These are phyloP conservation scores for Steatornis caripensis DNA, from an alignment of 2,113 vertebrate genomes.

Conservation along the genomic window DNA sequence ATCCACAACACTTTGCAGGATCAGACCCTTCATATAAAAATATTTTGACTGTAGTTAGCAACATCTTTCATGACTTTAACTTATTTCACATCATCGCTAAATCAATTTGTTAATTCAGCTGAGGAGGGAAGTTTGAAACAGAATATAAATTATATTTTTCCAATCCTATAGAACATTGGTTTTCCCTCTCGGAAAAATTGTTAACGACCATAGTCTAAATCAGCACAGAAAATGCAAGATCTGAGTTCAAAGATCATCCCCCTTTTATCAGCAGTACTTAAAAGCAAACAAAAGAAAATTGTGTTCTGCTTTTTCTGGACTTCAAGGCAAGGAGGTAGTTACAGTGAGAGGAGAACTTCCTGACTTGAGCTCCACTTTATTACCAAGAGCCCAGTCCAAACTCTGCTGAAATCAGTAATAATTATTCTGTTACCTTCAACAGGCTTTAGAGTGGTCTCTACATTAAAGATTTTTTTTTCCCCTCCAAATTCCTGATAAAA, in stretches of 20 bases:
- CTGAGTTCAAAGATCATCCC: slow-evolving; percentile 11
- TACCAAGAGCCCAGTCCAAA: neutral
- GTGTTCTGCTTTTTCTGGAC: slow-evolving; percentile 20
- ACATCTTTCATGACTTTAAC: neutral
- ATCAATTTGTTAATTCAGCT: slow-evolving; percentile 3
- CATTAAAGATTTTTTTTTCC: neutral
- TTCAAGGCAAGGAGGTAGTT: neutral
- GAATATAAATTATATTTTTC: neutral
- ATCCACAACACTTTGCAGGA: neutral
- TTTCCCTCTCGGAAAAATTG: neutral
- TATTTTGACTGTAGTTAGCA: neutral
- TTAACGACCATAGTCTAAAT: neutral
- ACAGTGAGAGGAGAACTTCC: neutral
- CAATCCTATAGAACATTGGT: neutral
- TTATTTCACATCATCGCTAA: neutral
- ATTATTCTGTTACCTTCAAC: neutral
- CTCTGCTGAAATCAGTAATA: neutral
- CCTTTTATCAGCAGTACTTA: neutral
- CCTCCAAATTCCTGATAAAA: neutral
- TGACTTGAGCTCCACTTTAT: neutral
- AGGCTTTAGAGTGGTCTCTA: neutral
- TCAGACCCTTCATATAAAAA: neutral
- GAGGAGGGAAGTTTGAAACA: neutral
- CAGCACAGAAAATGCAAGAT: slow-evolving; percentile 37
- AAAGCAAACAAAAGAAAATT: slow-evolving; percentile 39